These are phyloP conservation scores for Xyliphius kryptos DNA, from an alignment of 2,113 vertebrate genomes.

Conservation along the genomic window DNA sequence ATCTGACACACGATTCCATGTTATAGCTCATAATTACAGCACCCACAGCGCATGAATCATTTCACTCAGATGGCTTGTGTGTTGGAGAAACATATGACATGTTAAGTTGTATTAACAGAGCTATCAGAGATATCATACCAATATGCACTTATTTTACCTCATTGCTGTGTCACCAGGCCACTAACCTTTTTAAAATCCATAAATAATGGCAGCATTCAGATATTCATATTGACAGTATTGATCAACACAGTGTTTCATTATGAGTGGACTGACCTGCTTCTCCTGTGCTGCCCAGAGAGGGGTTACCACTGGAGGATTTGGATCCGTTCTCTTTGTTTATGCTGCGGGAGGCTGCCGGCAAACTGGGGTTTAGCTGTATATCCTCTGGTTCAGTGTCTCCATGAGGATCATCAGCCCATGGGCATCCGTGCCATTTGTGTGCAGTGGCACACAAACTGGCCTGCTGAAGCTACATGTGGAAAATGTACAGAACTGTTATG, in stretches of 20 bases:
- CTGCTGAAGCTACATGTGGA: conserved; percentile 57
- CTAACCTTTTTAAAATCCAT: background rate
- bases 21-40: too few species aligned
- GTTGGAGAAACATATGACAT: too few species aligned
- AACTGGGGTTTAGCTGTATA: background rate
- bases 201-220: background rate
- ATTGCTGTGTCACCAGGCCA: background rate
- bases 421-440: conserved; percentile 55
- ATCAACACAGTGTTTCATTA: background rate
- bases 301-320: conserved; percentile 71
- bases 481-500: background rate
- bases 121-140: background rate
- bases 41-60: too few species aligned
- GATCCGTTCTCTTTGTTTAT: conserved; percentile 46
- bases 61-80: too few species aligned
- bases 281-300: conserved; percentile 65
- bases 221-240: background rate
- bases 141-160: background rate
- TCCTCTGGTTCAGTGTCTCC: conserved; percentile 38
- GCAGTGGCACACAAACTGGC: conserved; percentile 59
- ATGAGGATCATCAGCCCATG: conserved; percentile 58
- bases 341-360: too few species aligned
- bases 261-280: conserved; percentile 64
- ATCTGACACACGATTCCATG: too few species aligned
- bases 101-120: background rate